phyloP scores from a whole-genome alignment of 2,888 invertebrate species.

The Seira sanloemensis region DNA sequence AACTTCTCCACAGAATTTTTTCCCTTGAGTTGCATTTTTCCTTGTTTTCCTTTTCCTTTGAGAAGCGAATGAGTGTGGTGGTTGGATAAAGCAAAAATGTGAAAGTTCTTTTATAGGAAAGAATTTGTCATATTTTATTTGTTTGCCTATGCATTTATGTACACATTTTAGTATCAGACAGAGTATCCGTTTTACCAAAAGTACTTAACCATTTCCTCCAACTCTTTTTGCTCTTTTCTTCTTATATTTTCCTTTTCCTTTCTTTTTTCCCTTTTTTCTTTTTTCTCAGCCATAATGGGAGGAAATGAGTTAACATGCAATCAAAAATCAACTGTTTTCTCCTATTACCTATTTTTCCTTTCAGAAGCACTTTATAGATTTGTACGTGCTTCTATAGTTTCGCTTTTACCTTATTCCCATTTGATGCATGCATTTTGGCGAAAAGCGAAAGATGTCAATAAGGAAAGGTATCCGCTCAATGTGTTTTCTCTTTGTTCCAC shows the following conservation, averaged over 20 bases:
- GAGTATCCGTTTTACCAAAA: slow-evolving; percentile 51
- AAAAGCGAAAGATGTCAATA: slow-evolving; percentile 13
- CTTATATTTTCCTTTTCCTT: slow-evolving; percentile 5
- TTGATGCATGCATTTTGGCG: background rate
- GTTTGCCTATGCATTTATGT: slow-evolving; percentile 18
- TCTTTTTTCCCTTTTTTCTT: slow-evolving; percentile 26
- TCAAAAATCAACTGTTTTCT: slow-evolving; percentile 65
- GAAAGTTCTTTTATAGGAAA: background rate
- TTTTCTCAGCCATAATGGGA: slow-evolving; percentile 50
- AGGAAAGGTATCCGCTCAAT: slow-evolving; percentile 51
- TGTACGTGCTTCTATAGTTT: too few species aligned
- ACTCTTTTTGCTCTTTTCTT: slow-evolving; percentile 8
- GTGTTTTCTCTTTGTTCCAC: slow-evolving; percentile 44
- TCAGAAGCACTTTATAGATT: background rate
- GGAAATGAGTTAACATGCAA: slow-evolving; percentile 67
- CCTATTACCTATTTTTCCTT: slow-evolving; percentile 29
- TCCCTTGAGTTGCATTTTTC: slow-evolving; percentile 39
- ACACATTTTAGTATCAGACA: slow-evolving; percentile 22
- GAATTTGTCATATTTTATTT: slow-evolving; percentile 14
- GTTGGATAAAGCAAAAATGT: background rate
- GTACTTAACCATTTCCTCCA: slow-evolving; percentile 58
- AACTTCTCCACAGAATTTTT: slow-evolving; percentile 38
- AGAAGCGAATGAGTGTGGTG: background rate
- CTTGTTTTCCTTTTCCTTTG: slow-evolving; percentile 42
- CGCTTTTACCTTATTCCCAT: background rate